Evolutionary conservation across 2,888 invertebrate genomes (phyloP), one percentile per base, ranked within the genome.

Genomic region (Drosophila monieri): DNA sequence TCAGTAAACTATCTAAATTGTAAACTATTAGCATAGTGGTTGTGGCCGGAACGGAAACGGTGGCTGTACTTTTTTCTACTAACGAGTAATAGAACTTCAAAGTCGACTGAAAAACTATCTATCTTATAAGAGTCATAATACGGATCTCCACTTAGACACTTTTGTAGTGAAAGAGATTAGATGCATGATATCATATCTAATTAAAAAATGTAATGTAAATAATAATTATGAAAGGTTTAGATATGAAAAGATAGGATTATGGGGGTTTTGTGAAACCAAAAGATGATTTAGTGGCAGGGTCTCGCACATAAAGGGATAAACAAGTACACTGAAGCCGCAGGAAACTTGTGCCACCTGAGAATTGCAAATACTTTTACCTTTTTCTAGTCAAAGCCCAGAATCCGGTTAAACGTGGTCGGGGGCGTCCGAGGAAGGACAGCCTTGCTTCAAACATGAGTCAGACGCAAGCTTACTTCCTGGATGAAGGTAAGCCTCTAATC

Each of bases 401-500:
- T 85, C 87, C 93, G 77, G 93, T 93, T 90, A 94, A 94, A 89
- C 92, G 94, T 48, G 94, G 93, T 61, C 92, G 94, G 64, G 94
- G 94, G 44, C 91, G 94, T 71, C 93, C 93, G 57, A 90, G 93
- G 85, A 93, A 93, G 88, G 92, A 93, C 87, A 93, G 93, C 86
- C 91, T 92, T 85, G 92, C 70, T 89, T 92, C 91, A 91, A 93
- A 91, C 89, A 89, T 90, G 89, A 91, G 91, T 89, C 91, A 91
- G 65, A 92, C 92, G 85, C 95, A 94, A 87, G 94, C 94, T 89
- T 94, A 95, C 90, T 94, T 95, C 78, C 92, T 95, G 78, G 95
- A 94, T 92, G 95, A 95, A 93, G 95, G 95, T 95, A 92, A 91
- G 90, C 88, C 87, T 80, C 74, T 77, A 75, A 49, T 46, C 71